Evolutionary conservation across 2,113 vertebrate species (phyloP), one percentile per base, ranked within the genome.

Genomic region (Propithecus coquereli): DNA sequence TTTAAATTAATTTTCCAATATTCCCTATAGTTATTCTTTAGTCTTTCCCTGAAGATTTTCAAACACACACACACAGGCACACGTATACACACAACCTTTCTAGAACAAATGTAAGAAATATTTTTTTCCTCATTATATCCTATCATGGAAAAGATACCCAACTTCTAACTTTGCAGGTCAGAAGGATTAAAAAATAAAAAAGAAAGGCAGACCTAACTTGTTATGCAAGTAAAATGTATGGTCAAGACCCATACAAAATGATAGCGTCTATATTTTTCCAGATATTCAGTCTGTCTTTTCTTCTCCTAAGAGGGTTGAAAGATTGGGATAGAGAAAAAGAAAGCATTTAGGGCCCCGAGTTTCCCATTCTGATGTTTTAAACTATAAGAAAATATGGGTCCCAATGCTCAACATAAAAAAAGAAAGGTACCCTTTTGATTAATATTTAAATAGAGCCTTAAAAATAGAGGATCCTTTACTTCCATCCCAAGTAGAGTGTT

Each of bases 1-100:
- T 63, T 95, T 57, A 97, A 95, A 83, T 70, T 73, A 92, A 91
- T 86, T 86, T 88, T 10, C 57, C 25, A 71, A 79, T 63, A 87
- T 95, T 96, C 16, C 6, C 34, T 77, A 52, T 0, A 82, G 52
- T 32, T 92, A 32, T 74, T 82, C 68, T 86, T 89, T 52, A 50
- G 5, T 50, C 47, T 86, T 94, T 61, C 50, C 45, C 80, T 89
- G 13, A 95, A 90, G 61, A 92, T 82, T 87, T 94, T 68, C 5
- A 32, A 66, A 52, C 8, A 43, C 3, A 76, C 37, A 34, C 27
- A 50, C 14, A 34, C 45, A 16, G 1, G 27, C 40, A 16, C 54
- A 12, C 8, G 7, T 1, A 2, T 11, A 22, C 6, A 43, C 18
- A 45, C 34, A 17, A 2, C n/a, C 3, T 20, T 37, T 14, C 27